A percentile compares a stretch with the other conserved stretches of the same genome.
Conservation (phyloP, 2,888 invertebrate genomes). For the Coenonympha arcania region DNA sequence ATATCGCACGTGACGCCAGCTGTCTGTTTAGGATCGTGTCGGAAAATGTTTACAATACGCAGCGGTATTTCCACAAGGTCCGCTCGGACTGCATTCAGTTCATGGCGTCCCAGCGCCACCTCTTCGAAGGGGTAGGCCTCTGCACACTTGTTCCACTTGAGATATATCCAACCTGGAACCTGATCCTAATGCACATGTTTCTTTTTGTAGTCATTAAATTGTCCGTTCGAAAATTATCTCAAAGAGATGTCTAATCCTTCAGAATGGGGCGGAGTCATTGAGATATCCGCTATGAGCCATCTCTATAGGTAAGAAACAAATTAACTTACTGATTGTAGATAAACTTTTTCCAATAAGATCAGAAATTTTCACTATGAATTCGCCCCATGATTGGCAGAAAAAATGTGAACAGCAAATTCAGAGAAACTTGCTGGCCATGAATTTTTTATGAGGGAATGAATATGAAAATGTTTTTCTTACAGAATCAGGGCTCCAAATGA, state of each 20-base stretch:
- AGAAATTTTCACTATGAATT: background rate
- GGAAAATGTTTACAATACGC: conserved; percentile 82
- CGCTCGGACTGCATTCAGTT: conserved; percentile 82
- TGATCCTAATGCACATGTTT: conserved; percentile 34
- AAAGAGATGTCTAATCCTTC: conserved; percentile 80
- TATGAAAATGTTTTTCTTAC: too few relatives aligned
- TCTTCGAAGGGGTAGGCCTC: conserved; percentile 76
- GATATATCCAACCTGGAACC: background rate
- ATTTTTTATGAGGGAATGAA: too few relatives aligned
- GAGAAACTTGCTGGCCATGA: too few relatives aligned
- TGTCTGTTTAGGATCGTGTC: conserved; percentile 91
- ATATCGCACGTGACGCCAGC: conserved; percentile 89
- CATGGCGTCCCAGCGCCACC: conserved; percentile 77
- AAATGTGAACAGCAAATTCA: too few relatives aligned
- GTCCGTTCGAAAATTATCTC: conserved; percentile 78
- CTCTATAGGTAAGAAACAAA: conserved; percentile 76
- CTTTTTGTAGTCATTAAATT: conserved; percentile 75
- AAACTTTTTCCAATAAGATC: background rate
- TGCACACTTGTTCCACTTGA: conserved; percentile 28
- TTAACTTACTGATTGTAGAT: background rate
- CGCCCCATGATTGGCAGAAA: too few relatives aligned
- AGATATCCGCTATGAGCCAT: conserved; percentile 81
- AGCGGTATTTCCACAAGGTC: conserved; percentile 83
- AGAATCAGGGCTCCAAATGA: too few relatives aligned
- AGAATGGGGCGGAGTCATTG: conserved; percentile 79